These are phyloP conservation scores for Drosophila monieri DNA, from an alignment of 2,888 invertebrate genomes.

Conservation along the genomic window DNA sequence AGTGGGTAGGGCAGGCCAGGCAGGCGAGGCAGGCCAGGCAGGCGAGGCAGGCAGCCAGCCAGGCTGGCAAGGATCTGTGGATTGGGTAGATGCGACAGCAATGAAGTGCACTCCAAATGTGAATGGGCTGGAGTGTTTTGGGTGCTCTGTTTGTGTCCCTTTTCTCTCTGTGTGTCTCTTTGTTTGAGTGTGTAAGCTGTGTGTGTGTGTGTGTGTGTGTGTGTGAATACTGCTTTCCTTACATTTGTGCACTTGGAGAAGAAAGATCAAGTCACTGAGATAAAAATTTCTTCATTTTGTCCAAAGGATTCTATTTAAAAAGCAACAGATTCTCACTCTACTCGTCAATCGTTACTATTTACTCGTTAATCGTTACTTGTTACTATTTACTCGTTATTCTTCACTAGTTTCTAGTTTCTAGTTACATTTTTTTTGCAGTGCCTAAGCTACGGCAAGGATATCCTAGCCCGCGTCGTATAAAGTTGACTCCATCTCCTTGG, in stretches of 20 bases:
- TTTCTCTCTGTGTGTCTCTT: constrained; percentile 14
- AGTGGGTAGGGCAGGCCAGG: background rate
- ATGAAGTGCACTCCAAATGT: constrained; percentile 74
- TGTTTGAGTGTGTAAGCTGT: background rate
- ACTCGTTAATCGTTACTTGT: background rate
- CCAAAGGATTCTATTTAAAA: too few relatives aligned
- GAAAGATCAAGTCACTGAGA: background rate
- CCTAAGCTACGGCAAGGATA: constrained; percentile 1
- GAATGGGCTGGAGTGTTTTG: constrained; percentile 58
- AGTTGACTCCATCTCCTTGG: constrained; percentile 6
- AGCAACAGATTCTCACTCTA: too few relatives aligned
- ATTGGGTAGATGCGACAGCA: constrained; percentile 63
- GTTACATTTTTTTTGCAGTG: constrained; percentile 1
- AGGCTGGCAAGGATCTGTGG: background rate
- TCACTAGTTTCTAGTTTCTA: too few relatives aligned
- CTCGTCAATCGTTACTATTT: background rate
- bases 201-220: constrained; percentile 26
- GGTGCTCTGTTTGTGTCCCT: constrained; percentile 44
- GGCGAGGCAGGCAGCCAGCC: background rate
- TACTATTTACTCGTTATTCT: too few relatives aligned
- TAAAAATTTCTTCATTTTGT: too few relatives aligned
- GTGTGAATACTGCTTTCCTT: constrained; percentile 11
- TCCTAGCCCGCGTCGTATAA: constrained; percentile 18
- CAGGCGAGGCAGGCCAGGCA: background rate
- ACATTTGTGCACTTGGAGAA: background rate